phyloP scores from a whole-genome alignment of 2,797 vertebrate species.

The Oreonectes daqikongensis region DNA sequence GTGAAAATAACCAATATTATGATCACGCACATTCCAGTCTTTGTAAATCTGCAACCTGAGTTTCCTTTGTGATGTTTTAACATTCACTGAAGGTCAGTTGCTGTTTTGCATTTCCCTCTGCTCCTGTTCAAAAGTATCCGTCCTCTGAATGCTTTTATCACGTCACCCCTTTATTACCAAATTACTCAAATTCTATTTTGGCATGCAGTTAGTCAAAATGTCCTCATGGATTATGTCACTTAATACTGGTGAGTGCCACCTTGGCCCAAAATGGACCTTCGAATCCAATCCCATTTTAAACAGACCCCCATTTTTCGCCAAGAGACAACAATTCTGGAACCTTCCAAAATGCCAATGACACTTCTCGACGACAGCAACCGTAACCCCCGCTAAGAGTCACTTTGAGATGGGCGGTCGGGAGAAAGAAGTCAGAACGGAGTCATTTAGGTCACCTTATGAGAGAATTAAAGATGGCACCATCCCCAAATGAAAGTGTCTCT shows the following conservation, averaged over 20 bases:
- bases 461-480: constrained; percentile 66
- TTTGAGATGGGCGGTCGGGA: neutral
- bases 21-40: neutral
- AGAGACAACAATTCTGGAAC: constrained; percentile 13
- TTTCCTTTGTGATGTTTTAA: neutral
- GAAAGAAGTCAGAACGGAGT: constrained; percentile 46
- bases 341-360: constrained; percentile 35
- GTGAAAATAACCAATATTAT: no score
- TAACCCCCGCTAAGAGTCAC: constrained; percentile 15
- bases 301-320: constrained; percentile 23
- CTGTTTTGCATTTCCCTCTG: neutral
- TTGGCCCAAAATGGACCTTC: constrained; percentile 31
- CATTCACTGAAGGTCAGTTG: neutral
- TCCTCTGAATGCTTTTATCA: constrained; percentile 31
- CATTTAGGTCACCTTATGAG: constrained; percentile 66
- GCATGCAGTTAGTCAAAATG: constrained; percentile 12
- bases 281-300: constrained; percentile 49
- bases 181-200: constrained; percentile 26
- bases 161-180: constrained; percentile 14
- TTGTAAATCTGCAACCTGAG: neutral
- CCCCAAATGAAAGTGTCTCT: constrained; percentile 69
- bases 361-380: constrained; percentile 3
- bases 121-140: neutral
- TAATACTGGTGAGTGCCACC: constrained; percentile 34
- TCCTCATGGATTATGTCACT: constrained; percentile 33